These are phyloP conservation scores for Trachymyrmex cornetzi DNA, from an alignment of 1,140 invertebrate genomes.

Conservation along the genomic window DNA sequence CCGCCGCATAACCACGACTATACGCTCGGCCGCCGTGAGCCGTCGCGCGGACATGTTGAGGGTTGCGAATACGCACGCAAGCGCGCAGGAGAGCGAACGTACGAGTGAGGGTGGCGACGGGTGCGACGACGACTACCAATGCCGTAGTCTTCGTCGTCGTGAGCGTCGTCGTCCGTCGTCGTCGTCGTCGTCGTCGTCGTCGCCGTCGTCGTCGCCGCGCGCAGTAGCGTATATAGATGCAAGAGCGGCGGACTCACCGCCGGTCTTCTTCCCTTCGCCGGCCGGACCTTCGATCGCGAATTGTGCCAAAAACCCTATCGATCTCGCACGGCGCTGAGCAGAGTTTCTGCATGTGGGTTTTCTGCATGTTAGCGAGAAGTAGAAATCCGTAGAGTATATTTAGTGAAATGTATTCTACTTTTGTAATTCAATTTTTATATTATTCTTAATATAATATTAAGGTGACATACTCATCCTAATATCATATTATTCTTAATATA, in stretches of 20 bases:
- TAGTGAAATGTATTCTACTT: not conserved
- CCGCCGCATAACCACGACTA: slow-evolving; percentile 76
- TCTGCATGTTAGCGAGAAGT: not conserved
- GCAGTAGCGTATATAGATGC: slow-evolving; percentile 23
- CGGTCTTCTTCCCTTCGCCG: slow-evolving; percentile 11
- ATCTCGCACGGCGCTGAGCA: not conserved
- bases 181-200: not conserved
- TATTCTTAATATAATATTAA: not conserved
- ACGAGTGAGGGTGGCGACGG: slow-evolving; percentile 41
- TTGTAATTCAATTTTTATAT: not conserved
- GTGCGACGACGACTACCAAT: slow-evolving; percentile 1
- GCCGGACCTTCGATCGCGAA: slow-evolving; percentile 12
- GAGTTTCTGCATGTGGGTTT: not conserved
- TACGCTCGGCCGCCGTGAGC: slow-evolving; percentile 47
- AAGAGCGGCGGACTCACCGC: not conserved
- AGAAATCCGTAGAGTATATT: not conserved
- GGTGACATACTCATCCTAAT: no score
- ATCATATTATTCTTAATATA: not conserved
- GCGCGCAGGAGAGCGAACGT: slow-evolving; percentile 45
- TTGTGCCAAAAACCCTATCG: slow-evolving; percentile 41
- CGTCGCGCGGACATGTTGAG: slow-evolving; percentile 73
- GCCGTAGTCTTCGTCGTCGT: not conserved
- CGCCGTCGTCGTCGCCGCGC: slow-evolving; percentile 5
- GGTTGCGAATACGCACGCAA: slow-evolving; percentile 55
- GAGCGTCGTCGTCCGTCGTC: not conserved